phyloP scores from a whole-genome alignment of 2,888 invertebrate species.

The Opisthograptis luteolata region DNA sequence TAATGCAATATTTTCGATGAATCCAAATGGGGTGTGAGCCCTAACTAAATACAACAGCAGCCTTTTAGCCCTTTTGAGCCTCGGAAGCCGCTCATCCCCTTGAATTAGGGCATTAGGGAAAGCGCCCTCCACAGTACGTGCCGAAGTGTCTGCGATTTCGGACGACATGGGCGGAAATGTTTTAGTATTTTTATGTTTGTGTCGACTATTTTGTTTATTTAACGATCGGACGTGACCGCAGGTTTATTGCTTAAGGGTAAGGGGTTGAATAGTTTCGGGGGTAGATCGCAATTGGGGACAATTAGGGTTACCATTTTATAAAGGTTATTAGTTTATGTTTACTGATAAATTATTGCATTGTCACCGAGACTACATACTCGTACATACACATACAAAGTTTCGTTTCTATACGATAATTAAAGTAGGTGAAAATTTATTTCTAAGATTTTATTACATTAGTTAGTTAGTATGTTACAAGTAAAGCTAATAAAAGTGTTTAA shows the following conservation, averaged over 20 bases:
- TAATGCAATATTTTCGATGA: conserved; percentile 38
- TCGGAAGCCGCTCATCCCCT: conserved; percentile 31
- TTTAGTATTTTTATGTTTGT: conserved; percentile 33
- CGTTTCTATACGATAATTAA: too few relatives aligned
- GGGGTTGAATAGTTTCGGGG: conserved; percentile 15
- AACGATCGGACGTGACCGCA: conserved; percentile 31
- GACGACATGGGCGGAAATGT: conserved; percentile 32
- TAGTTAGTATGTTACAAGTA: too few relatives aligned
- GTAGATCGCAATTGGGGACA: conserved; percentile 2
- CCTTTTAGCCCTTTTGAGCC: conserved; percentile 34
- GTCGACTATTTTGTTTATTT: conserved; percentile 33
- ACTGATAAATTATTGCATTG: too few relatives aligned
- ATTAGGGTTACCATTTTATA: background rate
- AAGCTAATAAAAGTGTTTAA: too few relatives aligned
- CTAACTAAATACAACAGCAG: conserved; percentile 38
- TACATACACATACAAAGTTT: too few relatives aligned
- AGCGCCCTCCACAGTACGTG: conserved; percentile 33
- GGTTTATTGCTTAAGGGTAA: conserved; percentile 21
- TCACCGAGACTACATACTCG: too few relatives aligned
- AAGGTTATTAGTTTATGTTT: background rate
- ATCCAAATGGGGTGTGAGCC: conserved; percentile 33
- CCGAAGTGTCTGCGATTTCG: conserved; percentile 34
- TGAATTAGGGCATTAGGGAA: conserved; percentile 37
- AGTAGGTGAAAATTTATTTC: too few relatives aligned
- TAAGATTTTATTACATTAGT: too few relatives aligned